Conservation (phyloP, 2,797 vertebrate genomes). For the Pseudocheirus occidentalis region DNA sequence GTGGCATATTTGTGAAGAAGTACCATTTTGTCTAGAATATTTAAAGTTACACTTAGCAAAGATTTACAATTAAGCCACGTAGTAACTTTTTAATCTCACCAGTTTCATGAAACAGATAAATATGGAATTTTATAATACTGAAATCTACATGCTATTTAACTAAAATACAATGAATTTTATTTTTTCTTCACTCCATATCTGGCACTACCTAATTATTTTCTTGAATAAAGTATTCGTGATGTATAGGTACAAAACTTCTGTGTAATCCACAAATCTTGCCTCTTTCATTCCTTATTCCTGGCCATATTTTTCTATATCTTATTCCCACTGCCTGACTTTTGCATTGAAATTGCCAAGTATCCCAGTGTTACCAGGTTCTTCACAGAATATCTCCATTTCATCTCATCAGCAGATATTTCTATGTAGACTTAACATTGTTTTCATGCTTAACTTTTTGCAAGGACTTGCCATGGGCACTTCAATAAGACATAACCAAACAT, state of each 20-base stretch:
- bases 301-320: background rate
- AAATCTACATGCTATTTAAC: background rate
- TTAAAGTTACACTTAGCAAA: background rate
- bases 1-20: background rate
- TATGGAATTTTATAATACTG: background rate
- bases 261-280: background rate
- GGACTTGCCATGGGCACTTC: background rate
- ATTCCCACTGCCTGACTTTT: background rate
- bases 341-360: background rate
- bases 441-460: background rate
- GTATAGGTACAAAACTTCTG: background rate
- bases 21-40: background rate
- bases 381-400: background rate
- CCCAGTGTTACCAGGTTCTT: background rate
- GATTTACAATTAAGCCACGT: background rate
- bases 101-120: background rate
- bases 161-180: background rate
- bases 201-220: background rate
- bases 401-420: background rate
- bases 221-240: background rate
- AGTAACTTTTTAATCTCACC: background rate
- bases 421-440: background rate
- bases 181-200: background rate
- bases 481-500: background rate
- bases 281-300: background rate